Percentiles rank a stretch among this genome's conserved stretches.
Conservation (phyloP, 2,113 vertebrate species). For the cat (Felis catus) region DNA sequence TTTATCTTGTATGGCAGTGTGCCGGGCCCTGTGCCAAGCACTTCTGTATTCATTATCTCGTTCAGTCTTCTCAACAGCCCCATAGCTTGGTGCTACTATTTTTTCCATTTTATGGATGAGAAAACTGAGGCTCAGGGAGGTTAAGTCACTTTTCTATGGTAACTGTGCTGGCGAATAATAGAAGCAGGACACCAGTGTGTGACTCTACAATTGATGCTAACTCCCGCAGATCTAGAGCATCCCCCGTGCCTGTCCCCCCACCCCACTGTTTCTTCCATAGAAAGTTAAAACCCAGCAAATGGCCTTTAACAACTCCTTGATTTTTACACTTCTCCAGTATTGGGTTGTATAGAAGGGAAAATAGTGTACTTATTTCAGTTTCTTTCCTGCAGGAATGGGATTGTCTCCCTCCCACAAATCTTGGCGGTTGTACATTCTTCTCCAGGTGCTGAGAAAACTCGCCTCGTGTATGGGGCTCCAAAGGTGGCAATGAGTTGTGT, state of each 20-base stretch:
- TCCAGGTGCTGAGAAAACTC: not conserved
- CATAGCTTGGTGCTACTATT: not conserved
- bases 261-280: not conserved
- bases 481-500: not conserved
- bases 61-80: not conserved
- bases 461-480: not conserved
- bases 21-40: not conserved
- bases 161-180: not conserved
- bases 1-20: not conserved
- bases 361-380: not conserved
- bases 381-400: not conserved
- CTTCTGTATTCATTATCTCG: not conserved
- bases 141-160: not conserved
- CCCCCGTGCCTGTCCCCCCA: not conserved
- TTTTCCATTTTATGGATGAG: slow-evolving; percentile 4
- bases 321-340: not conserved
- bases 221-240: not conserved
- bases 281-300: not conserved
- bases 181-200: not conserved
- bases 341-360: not conserved
- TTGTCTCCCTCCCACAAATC: not conserved
- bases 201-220: not conserved
- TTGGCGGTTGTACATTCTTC: not conserved
- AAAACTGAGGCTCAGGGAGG: not conserved
- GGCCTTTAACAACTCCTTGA: not conserved